Base-by-base conservation (phyloP, 1,140 invertebrate species). In the Vanessa tameamea region DNA sequence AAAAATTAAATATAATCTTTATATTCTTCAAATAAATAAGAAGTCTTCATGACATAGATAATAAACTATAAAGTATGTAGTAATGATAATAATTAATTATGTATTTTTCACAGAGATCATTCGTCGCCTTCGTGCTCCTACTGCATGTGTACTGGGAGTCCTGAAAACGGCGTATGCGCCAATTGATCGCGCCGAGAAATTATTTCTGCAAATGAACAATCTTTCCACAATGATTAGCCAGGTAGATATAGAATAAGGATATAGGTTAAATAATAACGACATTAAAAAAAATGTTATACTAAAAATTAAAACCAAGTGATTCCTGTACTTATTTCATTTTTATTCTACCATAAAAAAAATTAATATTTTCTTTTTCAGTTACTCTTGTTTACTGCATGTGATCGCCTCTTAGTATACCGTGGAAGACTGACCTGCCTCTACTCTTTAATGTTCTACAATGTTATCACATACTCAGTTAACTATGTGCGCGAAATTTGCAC, bases 371-470 rank as follows among this genome's bases (percentile, higher is more conserved):
- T 81, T 53, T 94, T 94, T 71, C 94, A 96, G 95, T 87, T 96
- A 82, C 88, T 96, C 47, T 96, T 97, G 87, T 95, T 97, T 84
- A 94, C 95, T 47, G 93, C 96, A 65, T 96, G 96, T 81, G 96
- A 97, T 78, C 92, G 94, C 3, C 92, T 96, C 4, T 83, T 96
- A 15, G 90, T 93, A 8, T 88, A 88, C 0, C 93, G 95, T 53
- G 95, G 96, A 70, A 89, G 93, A 51, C 90, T 96, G 26, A 96
- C 96, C 0, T 94, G 94, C 23, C 93, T 97, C 12, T 97, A 97
- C 85, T 95, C 96, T 0, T 90, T 97, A 5, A 96, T 97, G 95
- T 97, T 97, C 88, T 97, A 96, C 92, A 97, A 97, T 84, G 96
- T 97, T 2, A 93, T 96, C 65, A 95, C 96, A 0, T 97, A 97